These are phyloP conservation scores for Ditylenchus weischeri DNA, from an alignment of 2,888 invertebrate species.

Conservation along the genomic window DNA sequence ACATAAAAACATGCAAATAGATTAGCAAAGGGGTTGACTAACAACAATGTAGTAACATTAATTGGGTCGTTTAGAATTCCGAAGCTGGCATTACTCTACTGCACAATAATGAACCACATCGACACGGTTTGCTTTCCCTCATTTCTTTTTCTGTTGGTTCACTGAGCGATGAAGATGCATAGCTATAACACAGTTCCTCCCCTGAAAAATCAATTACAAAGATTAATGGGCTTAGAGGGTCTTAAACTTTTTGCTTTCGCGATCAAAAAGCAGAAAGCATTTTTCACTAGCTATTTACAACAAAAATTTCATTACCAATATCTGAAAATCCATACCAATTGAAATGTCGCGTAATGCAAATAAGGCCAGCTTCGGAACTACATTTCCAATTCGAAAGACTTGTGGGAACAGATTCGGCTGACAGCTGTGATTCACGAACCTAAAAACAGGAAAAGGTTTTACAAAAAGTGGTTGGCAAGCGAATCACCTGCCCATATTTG, in stretches of 20 bases:
- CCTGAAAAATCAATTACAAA: conserved; percentile 22
- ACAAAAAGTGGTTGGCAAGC: background rate
- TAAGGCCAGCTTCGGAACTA: conserved; percentile 40
- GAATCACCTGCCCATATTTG: conserved; percentile 1
- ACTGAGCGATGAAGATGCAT: conserved; percentile 28
- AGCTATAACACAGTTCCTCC: conserved; percentile 49
- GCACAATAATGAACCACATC: conserved; percentile 27
- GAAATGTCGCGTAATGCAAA: conserved; percentile 39
- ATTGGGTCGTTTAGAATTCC: background rate
- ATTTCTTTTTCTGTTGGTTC: conserved; percentile 7
- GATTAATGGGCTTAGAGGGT: no score
- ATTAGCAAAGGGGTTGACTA: no score
- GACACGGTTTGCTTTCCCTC: conserved; percentile 24
- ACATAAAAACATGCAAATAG: no score
- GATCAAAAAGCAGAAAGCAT: no score
- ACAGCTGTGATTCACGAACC: conserved; percentile 54
- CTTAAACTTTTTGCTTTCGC: no score
- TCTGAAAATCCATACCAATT: conserved; percentile 18
- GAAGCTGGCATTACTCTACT: conserved; percentile 29
- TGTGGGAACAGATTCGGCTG: conserved; percentile 46
- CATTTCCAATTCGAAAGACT: conserved; percentile 39
- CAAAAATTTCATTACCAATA: conserved; percentile 6
- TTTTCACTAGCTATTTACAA: no score
- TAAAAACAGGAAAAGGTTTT: conserved; percentile 21
- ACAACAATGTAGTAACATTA: background rate